Conservation (phyloP, 2,797 vertebrate genomes). For the Channallabes apus region DNA sequence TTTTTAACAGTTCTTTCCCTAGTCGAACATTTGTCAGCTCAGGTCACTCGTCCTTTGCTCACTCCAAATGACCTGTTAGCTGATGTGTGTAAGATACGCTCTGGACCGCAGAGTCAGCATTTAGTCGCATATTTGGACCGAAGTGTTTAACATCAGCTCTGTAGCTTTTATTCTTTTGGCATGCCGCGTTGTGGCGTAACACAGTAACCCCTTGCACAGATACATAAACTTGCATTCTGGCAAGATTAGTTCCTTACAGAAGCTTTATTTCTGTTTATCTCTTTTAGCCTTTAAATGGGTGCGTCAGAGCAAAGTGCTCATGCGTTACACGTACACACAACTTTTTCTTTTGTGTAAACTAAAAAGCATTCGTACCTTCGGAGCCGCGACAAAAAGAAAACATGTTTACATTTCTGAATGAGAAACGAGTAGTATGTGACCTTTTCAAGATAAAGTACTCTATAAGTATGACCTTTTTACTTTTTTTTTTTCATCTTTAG, state of each 20-base stretch:
- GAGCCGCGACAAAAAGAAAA: constrained; percentile 1
- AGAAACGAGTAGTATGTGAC: not conserved
- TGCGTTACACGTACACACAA: constrained; percentile 1
- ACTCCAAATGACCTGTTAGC: not conserved
- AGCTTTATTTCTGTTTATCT: not conserved
- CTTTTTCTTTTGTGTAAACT: constrained; percentile 9
- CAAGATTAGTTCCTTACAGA: not conserved
- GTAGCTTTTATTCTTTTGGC: not conserved
- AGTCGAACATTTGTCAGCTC: not conserved
- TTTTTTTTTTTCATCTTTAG: not conserved
- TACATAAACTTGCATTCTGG: not conserved
- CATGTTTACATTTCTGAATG: not conserved
- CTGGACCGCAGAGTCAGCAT: not conserved
- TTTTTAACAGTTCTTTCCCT: not conserved
- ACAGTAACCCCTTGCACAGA: not conserved
- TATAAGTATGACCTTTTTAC: not conserved
- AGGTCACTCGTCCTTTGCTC: not conserved
- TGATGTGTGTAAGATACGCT: not conserved
- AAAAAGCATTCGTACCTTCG: not conserved
- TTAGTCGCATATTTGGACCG: not conserved
- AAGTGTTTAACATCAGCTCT: not conserved
- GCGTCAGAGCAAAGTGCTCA: not conserved
- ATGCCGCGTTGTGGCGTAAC: not conserved
- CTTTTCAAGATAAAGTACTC: not conserved
- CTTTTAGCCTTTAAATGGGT: not conserved